Base-by-base conservation (phyloP, 2,888 invertebrate species). In the Biston betularia region DNA sequence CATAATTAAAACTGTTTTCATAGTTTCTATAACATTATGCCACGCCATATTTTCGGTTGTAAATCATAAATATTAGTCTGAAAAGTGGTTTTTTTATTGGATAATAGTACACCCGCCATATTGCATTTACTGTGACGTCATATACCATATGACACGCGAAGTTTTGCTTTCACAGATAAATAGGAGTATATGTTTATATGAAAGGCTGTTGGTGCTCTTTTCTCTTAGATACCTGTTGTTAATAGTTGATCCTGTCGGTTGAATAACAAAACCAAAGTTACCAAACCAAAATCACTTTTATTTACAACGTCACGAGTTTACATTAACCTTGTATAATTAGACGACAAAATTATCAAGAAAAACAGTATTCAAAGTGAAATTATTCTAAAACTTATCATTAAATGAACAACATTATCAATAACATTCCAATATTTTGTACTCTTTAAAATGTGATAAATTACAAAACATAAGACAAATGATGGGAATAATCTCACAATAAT, bases 391-490 rank as follows among this genome's bases (percentile, higher is more conserved):
- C 90, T 89, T 90, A 92, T 72, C 80, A 88, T 89, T 89, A 92
- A 82, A 84, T 82, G 88, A 93, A 92, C 91, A 93, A 93, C 89
- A 90, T 90, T 90, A 90, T 87, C 81, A 90, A 90, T 92, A 93
- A 93, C 93, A 90, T 91, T 90, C 92, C 90, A 90, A 93, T 92
- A 93, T 89, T 92, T 93, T 92, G 91, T 93, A 92, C 92, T 92
- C 92, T 92, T 73, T 92, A 92, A 92, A 92, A 92, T 91, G 91
- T 90, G 90, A 92, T 92, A 93, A 93, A 92, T 92, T 92, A 93
- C 90, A 92, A 93, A 92, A 91, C 89, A 87, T 83, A 86, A 80
- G 89, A 89, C 87, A 88, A 78, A 82, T 83, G 82, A 79, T 78
- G 87, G 80, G 85, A 84, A 84, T 84, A 88, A 85, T 88, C 89